Evolutionary conservation across 2,888 invertebrate genomes (phyloP).

Genomic region (Cataglyphis albicans): DNA sequence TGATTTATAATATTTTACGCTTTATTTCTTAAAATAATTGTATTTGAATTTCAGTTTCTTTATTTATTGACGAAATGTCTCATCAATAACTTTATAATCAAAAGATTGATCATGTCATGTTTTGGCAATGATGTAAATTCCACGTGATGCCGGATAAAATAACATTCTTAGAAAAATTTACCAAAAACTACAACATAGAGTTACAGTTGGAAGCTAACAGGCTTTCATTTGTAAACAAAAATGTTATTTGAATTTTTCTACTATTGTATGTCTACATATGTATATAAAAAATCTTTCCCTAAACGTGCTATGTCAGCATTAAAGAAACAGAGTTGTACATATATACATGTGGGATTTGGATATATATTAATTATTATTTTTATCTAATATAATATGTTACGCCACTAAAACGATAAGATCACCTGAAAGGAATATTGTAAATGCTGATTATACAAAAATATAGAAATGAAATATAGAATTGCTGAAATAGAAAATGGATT

Average conservation of each 20-base stretch:
- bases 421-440: slow-evolving; percentile 35
- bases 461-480: slow-evolving; percentile 33
- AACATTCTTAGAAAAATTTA: neutral
- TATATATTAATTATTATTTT: slow-evolving; percentile 9
- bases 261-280: neutral
- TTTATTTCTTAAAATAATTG: neutral
- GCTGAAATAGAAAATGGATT: slow-evolving; percentile 65
- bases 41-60: slow-evolving; percentile 4
- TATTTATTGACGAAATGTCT: neutral
- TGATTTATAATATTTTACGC: neutral
- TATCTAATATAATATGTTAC: neutral
- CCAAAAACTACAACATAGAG: neutral
- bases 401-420: slow-evolving; percentile 6
- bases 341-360: neutral
- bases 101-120: slow-evolving; percentile 12
- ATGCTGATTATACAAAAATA: slow-evolving; percentile 13
- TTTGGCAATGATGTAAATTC: slow-evolving; percentile 29
- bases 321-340: neutral
- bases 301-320: slow-evolving; percentile 3
- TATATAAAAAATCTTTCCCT: slow-evolving; percentile 15
- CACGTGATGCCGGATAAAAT: neutral
- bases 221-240: neutral
- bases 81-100: slow-evolving; percentile 1
- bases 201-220: neutral
- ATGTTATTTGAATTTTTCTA: neutral